phyloP scores from a whole-genome alignment of 2,888 invertebrate species.

The Hofmannophila pseudospretella region DNA sequence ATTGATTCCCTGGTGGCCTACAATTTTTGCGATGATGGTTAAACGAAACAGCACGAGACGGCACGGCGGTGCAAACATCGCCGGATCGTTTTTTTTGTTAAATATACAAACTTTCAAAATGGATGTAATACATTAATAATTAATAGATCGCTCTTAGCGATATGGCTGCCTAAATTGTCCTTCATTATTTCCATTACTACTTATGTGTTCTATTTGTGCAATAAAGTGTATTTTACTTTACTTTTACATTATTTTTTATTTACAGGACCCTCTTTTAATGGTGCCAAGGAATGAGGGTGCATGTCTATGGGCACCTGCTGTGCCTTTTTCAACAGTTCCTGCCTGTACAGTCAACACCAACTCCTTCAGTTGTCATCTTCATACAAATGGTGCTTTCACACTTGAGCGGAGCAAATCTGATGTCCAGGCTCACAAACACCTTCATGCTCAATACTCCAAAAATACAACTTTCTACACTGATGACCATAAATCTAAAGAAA shows the following conservation, averaged over 20 bases:
- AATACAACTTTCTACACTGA: constrained; percentile 61
- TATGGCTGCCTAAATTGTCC: too few relatives aligned
- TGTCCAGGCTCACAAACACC: constrained; percentile 53
- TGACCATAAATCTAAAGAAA: constrained; percentile 24
- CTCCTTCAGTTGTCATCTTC: constrained; percentile 68
- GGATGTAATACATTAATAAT: too few relatives aligned
- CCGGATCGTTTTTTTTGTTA: too few relatives aligned
- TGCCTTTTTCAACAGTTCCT: constrained; percentile 61
- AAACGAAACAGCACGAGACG: too few relatives aligned
- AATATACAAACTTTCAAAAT: too few relatives aligned
- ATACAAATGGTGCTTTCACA: constrained; percentile 59
- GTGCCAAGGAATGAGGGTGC: constrained; percentile 80
- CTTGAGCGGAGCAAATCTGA: constrained; percentile 69
- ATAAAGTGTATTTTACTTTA: too few relatives aligned
- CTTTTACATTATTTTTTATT: background rate
- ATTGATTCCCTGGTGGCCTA: too few relatives aligned
- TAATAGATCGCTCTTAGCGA: too few relatives aligned
- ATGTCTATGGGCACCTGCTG: constrained; percentile 65
- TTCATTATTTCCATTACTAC: too few relatives aligned
- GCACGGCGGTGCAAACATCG: too few relatives aligned
- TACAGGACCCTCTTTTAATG: constrained; percentile 76
- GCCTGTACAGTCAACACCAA: constrained; percentile 60
- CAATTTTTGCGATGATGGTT: too few relatives aligned
- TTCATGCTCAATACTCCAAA: constrained; percentile 38
- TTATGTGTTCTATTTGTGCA: too few relatives aligned